Evolutionary conservation across 2,888 invertebrate genomes (phyloP).

Genomic region (Heliconius erato): DNA sequence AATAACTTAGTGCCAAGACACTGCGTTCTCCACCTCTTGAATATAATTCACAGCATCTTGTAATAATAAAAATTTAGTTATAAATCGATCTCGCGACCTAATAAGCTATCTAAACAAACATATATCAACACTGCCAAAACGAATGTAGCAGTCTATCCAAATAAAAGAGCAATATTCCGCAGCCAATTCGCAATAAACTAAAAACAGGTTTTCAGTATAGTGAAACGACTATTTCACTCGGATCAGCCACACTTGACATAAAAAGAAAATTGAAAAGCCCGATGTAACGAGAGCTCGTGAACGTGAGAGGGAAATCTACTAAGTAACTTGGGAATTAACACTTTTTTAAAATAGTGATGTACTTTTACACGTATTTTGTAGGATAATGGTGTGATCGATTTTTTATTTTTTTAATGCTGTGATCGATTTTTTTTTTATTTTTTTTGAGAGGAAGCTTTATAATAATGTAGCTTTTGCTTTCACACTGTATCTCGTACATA

Average conservation of each 20-base stretch:
- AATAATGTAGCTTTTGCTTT: too few species aligned
- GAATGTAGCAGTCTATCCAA: not conserved
- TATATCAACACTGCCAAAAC: not conserved
- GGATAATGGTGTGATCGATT: too few species aligned
- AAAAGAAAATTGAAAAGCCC: constrained; percentile 37
- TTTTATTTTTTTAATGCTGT: too few species aligned
- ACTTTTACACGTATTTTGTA: not conserved
- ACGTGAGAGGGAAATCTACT: constrained; percentile 1
- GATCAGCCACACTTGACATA: constrained; percentile 33
- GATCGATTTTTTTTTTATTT: too few species aligned
- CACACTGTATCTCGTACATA: too few species aligned
- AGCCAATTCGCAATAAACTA: constrained; percentile 8
- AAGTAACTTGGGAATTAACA: not conserved
- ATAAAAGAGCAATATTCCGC: not conserved
- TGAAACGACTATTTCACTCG: not conserved
- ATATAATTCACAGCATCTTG: too few species aligned
- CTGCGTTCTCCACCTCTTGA: not conserved
- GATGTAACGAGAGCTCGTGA: constrained; percentile 18
- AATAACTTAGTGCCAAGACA: not conserved
- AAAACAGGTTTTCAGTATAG: not conserved
- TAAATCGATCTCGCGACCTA: too few species aligned
- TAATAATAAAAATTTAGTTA: too few species aligned
- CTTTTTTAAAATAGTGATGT: not conserved
- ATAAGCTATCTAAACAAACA: not conserved
- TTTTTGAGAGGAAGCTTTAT: too few species aligned